phyloP scores from a whole-genome alignment of 1,140 invertebrate species.

The Bombus polaris region DNA sequence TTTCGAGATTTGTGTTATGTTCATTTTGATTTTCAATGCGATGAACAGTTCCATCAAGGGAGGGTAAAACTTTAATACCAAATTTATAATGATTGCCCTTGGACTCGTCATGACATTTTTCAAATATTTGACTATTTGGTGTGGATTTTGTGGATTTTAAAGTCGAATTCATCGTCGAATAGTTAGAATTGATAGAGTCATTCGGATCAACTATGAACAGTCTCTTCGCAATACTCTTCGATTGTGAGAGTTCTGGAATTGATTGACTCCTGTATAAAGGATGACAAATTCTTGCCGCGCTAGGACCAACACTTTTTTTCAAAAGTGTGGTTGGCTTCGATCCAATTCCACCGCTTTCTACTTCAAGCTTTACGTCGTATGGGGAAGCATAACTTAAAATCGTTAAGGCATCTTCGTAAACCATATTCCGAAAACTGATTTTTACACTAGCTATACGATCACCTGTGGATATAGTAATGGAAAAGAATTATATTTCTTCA shows the following conservation, averaged over 20 bases:
- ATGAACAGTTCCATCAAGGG: conserved; percentile 78
- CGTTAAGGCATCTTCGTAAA: conserved; percentile 94
- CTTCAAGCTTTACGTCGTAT: conserved; percentile 90
- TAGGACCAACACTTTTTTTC: conserved; percentile 81
- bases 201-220: conserved; percentile 81
- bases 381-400: conserved; percentile 96
- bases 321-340: conserved; percentile 82
- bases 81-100: conserved; percentile 84
- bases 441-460: conserved; percentile 93
- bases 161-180: conserved; percentile 80
- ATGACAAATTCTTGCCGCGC: conserved; percentile 84
- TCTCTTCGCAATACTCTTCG: conserved; percentile 79
- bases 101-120: conserved; percentile 72
- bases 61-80: conserved; percentile 86
- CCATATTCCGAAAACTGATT: conserved; percentile 93
- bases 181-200: conserved; percentile 79
- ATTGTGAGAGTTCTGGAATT: conserved; percentile 85
- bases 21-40: conserved; percentile 82
- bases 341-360: conserved; percentile 84
- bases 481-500: neutral
- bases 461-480: conserved; percentile 83
- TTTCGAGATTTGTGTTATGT: conserved; percentile 81
- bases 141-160: conserved; percentile 77
- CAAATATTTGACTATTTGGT: conserved; percentile 69
- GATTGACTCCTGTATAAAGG: conserved; percentile 88